Percentiles rank a stretch among this genome's conserved stretches.
Evolutionary conservation across 2,113 vertebrate genomes (phyloP).

Genomic region (Ceuthmochares aereus): DNA sequence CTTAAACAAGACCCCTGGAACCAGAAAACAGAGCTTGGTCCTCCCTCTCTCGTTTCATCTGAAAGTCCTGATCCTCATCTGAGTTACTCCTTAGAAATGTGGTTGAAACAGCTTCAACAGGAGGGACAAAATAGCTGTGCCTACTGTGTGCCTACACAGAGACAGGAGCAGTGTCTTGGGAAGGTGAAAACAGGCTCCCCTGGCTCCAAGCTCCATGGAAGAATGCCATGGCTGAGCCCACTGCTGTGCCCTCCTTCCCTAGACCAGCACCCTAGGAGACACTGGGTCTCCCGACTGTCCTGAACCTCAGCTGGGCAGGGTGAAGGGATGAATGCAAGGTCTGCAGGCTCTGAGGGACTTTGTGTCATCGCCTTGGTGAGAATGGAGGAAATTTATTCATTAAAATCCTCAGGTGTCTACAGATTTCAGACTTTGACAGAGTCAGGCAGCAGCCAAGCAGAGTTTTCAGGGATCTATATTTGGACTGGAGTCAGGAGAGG

Average conservation of each 20-base stretch:
- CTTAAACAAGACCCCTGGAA: neutral
- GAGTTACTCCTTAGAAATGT: neutral
- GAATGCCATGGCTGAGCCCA: neutral
- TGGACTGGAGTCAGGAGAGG: neutral
- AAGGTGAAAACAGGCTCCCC: fast-evolving
- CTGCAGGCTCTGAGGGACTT: neutral
- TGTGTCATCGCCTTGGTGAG: neutral
- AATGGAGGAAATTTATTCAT: neutral
- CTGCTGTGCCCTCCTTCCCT: neutral
- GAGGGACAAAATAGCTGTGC: neutral
- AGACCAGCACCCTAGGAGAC: too few relatives aligned
- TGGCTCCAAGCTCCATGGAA: too few relatives aligned
- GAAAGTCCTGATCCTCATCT: neutral
- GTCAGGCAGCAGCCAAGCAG: neutral
- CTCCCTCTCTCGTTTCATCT: neutral
- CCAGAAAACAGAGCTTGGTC: neutral
- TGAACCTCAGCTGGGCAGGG: fast-evolving
- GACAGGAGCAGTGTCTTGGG: neutral
- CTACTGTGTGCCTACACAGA: neutral
- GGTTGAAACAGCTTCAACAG: neutral
- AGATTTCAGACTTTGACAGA: neutral
- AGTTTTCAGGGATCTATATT: constrained; percentile 12
- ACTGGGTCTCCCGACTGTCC: fast-evolving
- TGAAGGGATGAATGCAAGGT: neutral
- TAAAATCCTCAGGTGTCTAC: neutral